phyloP scores from a whole-genome alignment of 2,797 vertebrate genomes.

The Ataeniobius toweri region DNA sequence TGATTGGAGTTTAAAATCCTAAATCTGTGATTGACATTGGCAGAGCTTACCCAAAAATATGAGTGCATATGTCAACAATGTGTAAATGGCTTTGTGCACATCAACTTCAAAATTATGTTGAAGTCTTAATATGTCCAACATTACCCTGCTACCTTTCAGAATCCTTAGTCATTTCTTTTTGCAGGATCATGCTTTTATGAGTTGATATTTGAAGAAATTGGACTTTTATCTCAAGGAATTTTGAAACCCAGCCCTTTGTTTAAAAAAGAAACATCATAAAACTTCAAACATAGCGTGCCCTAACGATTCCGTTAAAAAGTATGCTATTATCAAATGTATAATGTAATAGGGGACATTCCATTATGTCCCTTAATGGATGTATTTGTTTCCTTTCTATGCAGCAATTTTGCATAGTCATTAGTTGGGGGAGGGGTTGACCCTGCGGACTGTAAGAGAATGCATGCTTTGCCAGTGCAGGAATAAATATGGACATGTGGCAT shows the following conservation, averaged over 20 bases:
- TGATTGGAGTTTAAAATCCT: not conserved
- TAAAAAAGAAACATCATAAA: not conserved
- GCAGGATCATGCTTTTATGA: not conserved
- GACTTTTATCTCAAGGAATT: not conserved
- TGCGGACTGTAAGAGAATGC: slow-evolving; percentile 36
- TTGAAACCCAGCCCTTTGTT: not conserved
- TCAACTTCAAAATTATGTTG: not conserved
- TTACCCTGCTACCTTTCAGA: too few relatives aligned
- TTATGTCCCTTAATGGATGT: slow-evolving; percentile 20
- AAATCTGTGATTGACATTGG: not conserved
- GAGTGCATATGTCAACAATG: not conserved
- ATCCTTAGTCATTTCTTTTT: too few relatives aligned
- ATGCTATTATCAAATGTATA: not conserved
- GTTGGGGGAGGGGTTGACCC: slow-evolving; percentile 29
- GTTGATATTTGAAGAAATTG: not conserved
- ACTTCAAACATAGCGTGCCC: not conserved
- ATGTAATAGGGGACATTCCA: slow-evolving; percentile 20
- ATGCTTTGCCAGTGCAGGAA: slow-evolving; percentile 46
- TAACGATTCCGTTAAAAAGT: not conserved
- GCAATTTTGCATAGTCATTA: slow-evolving; percentile 64
- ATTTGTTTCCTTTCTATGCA: slow-evolving; percentile 10
- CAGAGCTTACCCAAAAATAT: not conserved
- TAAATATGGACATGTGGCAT: slow-evolving; percentile 42
- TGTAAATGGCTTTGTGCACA: not conserved
- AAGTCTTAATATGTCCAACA: not conserved